These are phyloP conservation scores for Camelus bactrianus DNA, from an alignment of 2,113 vertebrate species.

Conservation along the genomic window DNA sequence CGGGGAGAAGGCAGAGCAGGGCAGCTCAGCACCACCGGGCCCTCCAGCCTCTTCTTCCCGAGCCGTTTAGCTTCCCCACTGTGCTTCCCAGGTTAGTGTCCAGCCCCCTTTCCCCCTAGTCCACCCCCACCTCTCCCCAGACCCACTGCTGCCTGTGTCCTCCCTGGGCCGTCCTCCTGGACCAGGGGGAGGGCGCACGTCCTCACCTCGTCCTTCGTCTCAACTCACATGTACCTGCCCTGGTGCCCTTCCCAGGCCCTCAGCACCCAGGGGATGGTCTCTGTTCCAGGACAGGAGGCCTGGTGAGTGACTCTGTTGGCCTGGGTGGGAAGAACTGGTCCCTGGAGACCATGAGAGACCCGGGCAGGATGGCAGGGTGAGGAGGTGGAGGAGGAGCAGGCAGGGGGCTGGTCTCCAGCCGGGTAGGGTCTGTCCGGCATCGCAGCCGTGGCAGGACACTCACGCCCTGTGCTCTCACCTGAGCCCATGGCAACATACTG, in stretches of 20 bases:
- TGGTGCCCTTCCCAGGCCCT: not conserved
- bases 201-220: not conserved
- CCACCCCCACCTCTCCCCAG: not conserved
- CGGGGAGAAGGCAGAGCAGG: not conserved
- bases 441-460: not conserved
- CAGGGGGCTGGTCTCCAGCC: not conserved
- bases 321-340: not conserved
- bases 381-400: not conserved
- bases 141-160: not conserved
- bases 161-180: not conserved
- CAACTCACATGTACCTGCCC: not conserved
- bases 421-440: not conserved
- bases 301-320: not conserved
- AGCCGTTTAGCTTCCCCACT: not conserved
- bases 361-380: fast-evolving
- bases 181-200: fast-evolving
- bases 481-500: not conserved
- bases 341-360: not conserved
- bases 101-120: fast-evolving
- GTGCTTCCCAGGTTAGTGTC: not conserved
- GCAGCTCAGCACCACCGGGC: not conserved
- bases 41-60: fast-evolving
- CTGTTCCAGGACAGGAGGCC: not conserved
- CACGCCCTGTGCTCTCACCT: not conserved
- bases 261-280: not conserved